These are phyloP conservation scores for Tribolium castaneum DNA, from an alignment of 1,140 invertebrate genomes.

Conservation along the genomic window DNA sequence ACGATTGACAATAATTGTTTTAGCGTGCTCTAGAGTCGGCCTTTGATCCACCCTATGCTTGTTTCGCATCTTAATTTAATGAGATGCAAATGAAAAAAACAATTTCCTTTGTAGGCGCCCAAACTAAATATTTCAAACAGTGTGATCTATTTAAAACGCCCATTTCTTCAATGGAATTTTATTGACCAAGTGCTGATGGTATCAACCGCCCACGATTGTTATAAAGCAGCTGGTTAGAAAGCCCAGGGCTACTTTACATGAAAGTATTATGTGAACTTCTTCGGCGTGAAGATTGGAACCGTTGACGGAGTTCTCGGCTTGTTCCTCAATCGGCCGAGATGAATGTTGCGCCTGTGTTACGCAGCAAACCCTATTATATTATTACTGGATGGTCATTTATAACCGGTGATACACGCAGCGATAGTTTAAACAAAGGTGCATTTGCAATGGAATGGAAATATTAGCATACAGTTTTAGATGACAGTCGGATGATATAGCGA, in stretches of 20 bases:
- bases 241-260: slow-evolving; percentile 27
- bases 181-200: slow-evolving; percentile 23
- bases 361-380: slow-evolving; percentile 51
- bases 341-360: slow-evolving; percentile 48
- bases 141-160: slow-evolving; percentile 38
- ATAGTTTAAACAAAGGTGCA: slow-evolving; percentile 61
- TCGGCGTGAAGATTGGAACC: not conserved
- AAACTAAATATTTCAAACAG: slow-evolving; percentile 7
- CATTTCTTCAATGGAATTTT: slow-evolving; percentile 39
- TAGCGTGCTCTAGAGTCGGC: not conserved
- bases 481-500: slow-evolving; percentile 63
- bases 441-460: slow-evolving; percentile 61
- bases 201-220: slow-evolving; percentile 36
- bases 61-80: slow-evolving; percentile 23
- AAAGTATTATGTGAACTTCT: slow-evolving; percentile 38
- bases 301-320: not conserved
- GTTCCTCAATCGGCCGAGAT: not conserved
- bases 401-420: slow-evolving; percentile 52
- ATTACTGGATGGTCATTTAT: slow-evolving; percentile 54
- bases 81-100: slow-evolving; percentile 36
- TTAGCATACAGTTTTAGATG: slow-evolving; percentile 64
- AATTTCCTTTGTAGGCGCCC: slow-evolving; percentile 29
- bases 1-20: slow-evolving; percentile 1
- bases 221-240: slow-evolving; percentile 21
- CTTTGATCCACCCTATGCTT: slow-evolving; percentile 24